Evolutionary conservation across 2,888 invertebrate genomes (phyloP).

Genomic region (Plusia festucae): DNA sequence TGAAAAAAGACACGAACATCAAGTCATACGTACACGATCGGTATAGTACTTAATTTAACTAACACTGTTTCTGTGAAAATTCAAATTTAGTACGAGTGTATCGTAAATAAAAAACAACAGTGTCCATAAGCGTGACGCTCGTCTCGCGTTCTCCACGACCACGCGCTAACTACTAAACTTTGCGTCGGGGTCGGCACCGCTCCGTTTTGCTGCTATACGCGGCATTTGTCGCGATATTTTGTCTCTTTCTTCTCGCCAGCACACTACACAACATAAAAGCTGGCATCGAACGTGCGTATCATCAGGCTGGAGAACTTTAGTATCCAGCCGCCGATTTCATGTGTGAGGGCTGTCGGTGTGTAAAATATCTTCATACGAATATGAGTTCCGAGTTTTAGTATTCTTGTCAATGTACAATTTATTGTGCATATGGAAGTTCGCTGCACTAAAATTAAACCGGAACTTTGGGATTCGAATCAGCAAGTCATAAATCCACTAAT

Average conservation of each 20-base stretch:
- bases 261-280: conserved; percentile 56
- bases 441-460: conserved; percentile 69
- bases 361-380: conserved; percentile 64
- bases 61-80: conserved; percentile 70
- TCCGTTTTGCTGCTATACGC: conserved; percentile 63
- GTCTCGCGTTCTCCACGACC: conserved; percentile 77
- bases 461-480: conserved; percentile 6
- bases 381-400: conserved; percentile 76
- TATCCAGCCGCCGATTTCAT: conserved; percentile 66
- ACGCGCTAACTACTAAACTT: conserved; percentile 81
- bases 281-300: conserved; percentile 55
- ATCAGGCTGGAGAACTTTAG: conserved; percentile 66
- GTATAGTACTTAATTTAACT: conserved; percentile 62
- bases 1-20: conserved; percentile 61
- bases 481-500: not conserved
- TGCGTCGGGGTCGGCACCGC: conserved; percentile 70
- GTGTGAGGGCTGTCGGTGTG: conserved; percentile 60
- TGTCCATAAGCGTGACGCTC: conserved; percentile 72
- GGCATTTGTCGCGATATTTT: conserved; percentile 55
- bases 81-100: conserved; percentile 69
- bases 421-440: conserved; percentile 74
- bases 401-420: conserved; percentile 81
- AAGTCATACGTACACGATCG: conserved; percentile 60
- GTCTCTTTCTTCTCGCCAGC: conserved; percentile 60
- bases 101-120: conserved; percentile 79